Base-by-base conservation (phyloP, 2,888 invertebrate species). In the Tiliacea aurago region DNA sequence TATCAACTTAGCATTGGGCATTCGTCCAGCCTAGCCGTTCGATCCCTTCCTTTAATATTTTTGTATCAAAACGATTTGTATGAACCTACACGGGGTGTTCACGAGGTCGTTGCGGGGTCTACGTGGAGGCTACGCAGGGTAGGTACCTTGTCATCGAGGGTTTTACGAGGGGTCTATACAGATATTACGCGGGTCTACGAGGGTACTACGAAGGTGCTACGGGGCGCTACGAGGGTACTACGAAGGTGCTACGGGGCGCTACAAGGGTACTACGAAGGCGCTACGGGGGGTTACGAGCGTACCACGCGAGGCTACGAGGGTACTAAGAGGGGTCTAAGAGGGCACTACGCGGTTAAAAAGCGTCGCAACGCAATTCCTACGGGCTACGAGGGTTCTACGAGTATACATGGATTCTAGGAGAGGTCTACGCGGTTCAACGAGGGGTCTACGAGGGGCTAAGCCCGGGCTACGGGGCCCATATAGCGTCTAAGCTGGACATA, bases 1-100 rank as follows among this genome's bases (percentile, higher is more conserved):
- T 28, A n/a, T 70, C 79, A 28, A 47, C 37, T 20, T 47, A 20
- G 53, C 15, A 49, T 49, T 74, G 49, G 28, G 53, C 10, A 4
- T 23, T 23, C 15, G 18, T 59, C 7, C 0, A 13, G 28, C 10
- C 11, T 13, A 23, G 10, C 18, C 1, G 1, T 45, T 37, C 3
- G 9, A 28, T 28, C 5, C 15, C n/a, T 13, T 15, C 4, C 7
- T 23, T 56, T 65, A 20, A 20, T 37, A 28, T 41, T 68, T 33
- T 68, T n/a, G 20, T 11, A n/a, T 45, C 33, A 33, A 15, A 37
- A 15, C 15, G 7, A 33, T 43, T 5, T 6, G 33, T 37, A 59
- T 15, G 20, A 47, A 47, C 7, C 47, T 47, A 47, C 20, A 20
- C 20, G 7, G n/a, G n/a, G n/a, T 4, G 9, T 51, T n/a, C n/a